Evolutionary conservation across 2,113 vertebrate genomes (phyloP).

Genomic region (Kryptolebias marmoratus): DNA sequence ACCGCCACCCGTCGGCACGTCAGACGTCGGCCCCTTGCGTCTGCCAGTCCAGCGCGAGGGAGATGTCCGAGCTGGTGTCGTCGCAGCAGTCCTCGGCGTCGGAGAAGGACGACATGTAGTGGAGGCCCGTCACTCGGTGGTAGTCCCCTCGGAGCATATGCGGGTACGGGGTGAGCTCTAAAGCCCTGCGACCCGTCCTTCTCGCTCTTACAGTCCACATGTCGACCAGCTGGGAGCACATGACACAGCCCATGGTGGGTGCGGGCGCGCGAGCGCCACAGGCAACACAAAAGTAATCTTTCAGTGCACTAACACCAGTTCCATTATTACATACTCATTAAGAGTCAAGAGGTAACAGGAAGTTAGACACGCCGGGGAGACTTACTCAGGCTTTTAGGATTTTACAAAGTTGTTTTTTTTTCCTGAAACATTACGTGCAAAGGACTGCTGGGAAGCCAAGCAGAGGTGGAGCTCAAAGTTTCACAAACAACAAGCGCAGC

Average conservation of each 20-base stretch:
- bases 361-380: not conserved
- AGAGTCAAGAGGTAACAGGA: not conserved
- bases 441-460: not conserved
- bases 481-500: not conserved
- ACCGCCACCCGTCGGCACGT: not conserved
- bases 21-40: slow-evolving; percentile 49
- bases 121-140: slow-evolving; percentile 70
- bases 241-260: slow-evolving; percentile 66
- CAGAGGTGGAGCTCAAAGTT: not conserved
- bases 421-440: slow-evolving; percentile 4
- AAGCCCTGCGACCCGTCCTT: slow-evolving; percentile 44
- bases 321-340: not conserved
- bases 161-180: slow-evolving; percentile 69
- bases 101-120: slow-evolving; percentile 76
- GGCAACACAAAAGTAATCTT: slow-evolving; percentile 5
- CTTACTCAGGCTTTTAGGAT: not conserved
- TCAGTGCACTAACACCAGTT: not conserved
- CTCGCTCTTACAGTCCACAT: slow-evolving; percentile 67
- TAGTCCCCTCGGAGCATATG: slow-evolving; percentile 59
- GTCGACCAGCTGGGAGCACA: slow-evolving; percentile 77
- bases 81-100: slow-evolving; percentile 72
- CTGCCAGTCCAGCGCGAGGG: slow-evolving; percentile 67
- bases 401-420: not conserved
- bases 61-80: slow-evolving; percentile 61
- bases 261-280: slow-evolving; percentile 4